These are phyloP conservation scores for Oplegnathus fasciatus DNA, from an alignment of 2,113 vertebrate genomes.

Conservation along the genomic window DNA sequence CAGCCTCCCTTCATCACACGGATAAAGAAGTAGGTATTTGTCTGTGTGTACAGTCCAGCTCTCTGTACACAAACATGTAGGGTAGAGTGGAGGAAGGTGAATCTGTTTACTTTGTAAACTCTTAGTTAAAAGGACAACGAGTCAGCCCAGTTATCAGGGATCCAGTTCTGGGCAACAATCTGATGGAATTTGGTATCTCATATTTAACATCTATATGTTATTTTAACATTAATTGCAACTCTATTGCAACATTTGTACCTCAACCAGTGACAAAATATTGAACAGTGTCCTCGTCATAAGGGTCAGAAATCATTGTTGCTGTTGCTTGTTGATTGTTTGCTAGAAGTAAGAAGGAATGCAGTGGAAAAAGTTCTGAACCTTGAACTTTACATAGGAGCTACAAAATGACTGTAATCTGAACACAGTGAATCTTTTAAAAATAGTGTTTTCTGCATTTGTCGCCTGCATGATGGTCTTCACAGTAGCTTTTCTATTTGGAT, in stretches of 20 bases:
- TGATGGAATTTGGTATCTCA: background rate
- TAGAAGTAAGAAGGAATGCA: background rate
- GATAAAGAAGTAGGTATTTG: constrained; percentile 85
- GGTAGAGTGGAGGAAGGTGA: background rate
- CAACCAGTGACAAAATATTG: no score
- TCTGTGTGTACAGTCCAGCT: background rate
- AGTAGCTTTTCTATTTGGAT: background rate
- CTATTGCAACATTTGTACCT: no score
- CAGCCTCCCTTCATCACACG: constrained; percentile 81
- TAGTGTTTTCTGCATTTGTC: background rate
- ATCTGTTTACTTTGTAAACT: background rate
- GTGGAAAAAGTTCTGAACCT: background rate
- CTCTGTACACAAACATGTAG: no score
- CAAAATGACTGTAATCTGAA: background rate
- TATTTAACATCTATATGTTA: background rate
- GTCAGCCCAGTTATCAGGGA: background rate
- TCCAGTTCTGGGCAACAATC: background rate
- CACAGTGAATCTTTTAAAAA: background rate
- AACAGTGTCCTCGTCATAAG: no score
- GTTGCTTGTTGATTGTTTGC: background rate
- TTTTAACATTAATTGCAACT: background rate
- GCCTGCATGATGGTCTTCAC: no score
- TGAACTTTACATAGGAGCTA: background rate
- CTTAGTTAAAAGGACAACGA: background rate
- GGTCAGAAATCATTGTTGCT: no score